Evolutionary conservation across 92 coral and sea anemone genomes (phyloP).

Genomic region (Desmophyllum pertusum): DNA sequence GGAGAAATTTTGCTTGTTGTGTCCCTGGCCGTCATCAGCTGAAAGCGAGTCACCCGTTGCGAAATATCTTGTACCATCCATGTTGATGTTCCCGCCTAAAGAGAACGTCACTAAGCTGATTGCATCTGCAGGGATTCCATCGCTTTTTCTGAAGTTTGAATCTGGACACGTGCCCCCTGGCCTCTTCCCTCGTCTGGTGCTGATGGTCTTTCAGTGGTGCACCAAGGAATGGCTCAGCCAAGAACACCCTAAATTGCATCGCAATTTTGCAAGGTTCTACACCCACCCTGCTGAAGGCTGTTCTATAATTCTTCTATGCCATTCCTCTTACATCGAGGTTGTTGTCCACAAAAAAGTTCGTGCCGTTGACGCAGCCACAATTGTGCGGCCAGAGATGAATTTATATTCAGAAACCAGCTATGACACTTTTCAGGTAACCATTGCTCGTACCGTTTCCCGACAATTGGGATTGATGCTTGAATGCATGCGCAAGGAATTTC

Average conservation of each 20-base stretch:
- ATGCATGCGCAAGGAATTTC: not conserved
- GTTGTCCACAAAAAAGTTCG: not conserved
- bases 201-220: not conserved
- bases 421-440: not conserved
- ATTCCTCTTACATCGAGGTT: not conserved
- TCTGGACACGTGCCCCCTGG: not conserved
- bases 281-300: not conserved
- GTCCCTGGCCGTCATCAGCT: not conserved
- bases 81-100: not conserved
- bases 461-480: not conserved
- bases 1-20: not conserved
- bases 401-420: not conserved
- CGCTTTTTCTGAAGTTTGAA: not conserved
- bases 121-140: conserved; percentile 1
- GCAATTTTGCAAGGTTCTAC: not conserved
- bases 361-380: not conserved
- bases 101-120: not conserved
- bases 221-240: not conserved
- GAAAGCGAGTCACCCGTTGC: not conserved
- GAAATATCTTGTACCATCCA: not conserved
- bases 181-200: not conserved
- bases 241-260: not conserved
- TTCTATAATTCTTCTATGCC: not conserved
- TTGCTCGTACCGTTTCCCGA: not conserved
- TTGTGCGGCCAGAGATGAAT: not conserved